phyloP scores from a whole-genome alignment of 2,888 invertebrate species.

The Drosophila planitibia region DNA sequence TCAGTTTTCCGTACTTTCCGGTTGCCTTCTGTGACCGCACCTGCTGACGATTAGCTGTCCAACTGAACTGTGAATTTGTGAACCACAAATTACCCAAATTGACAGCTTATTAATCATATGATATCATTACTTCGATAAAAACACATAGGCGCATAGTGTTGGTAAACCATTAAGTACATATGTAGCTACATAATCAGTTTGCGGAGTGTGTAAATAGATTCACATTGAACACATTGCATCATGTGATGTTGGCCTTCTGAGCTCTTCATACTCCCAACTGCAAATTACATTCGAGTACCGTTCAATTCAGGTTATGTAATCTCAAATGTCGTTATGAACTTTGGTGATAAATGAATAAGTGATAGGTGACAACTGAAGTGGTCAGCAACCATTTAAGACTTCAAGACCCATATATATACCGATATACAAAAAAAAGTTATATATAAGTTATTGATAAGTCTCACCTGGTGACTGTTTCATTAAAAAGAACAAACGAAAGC shows the following conservation, averaged over 20 bases:
- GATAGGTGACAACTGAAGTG: slow-evolving; percentile 38
- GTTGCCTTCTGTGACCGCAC: slow-evolving; percentile 25
- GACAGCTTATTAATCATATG: slow-evolving; percentile 58
- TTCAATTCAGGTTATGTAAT: slow-evolving; percentile 23
- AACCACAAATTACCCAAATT: slow-evolving; percentile 33
- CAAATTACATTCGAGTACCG: slow-evolving; percentile 29
- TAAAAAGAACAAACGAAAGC: too few species aligned
- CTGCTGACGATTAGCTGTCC: slow-evolving; percentile 14
- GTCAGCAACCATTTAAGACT: slow-evolving; percentile 26
- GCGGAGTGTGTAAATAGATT: slow-evolving; percentile 22
- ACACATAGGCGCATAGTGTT: slow-evolving; percentile 21
- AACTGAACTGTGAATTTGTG: not conserved
- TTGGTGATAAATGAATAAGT: slow-evolving; percentile 25
- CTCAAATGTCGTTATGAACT: slow-evolving; percentile 27
- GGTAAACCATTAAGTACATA: slow-evolving; percentile 4
- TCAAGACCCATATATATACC: slow-evolving; percentile 8
- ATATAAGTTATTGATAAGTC: slow-evolving; percentile 8
- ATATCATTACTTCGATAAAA: slow-evolving; percentile 51
- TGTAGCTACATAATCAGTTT: not conserved
- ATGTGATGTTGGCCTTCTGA: slow-evolving; percentile 37
- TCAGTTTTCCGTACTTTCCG: slow-evolving; percentile 12
- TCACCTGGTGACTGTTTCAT: not conserved
- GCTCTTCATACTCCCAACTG: slow-evolving; percentile 23
- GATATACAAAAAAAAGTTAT: not conserved
- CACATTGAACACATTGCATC: slow-evolving; percentile 6